A percentile compares a stretch with the other conserved stretches of the same genome.
These are phyloP conservation scores for Caretta caretta DNA, from an alignment of 2,113 vertebrate species.

Conservation along the genomic window DNA sequence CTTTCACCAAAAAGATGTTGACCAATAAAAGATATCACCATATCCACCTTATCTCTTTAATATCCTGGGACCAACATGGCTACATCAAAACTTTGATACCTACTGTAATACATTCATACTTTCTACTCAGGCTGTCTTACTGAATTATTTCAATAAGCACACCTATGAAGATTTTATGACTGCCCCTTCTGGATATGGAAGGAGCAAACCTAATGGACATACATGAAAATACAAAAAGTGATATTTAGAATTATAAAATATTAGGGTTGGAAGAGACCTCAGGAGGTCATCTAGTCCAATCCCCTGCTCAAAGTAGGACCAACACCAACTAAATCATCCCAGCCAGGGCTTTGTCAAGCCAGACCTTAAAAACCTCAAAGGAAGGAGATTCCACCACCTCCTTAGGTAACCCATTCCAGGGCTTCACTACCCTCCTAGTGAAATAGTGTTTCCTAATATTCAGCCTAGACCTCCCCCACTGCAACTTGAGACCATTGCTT, in stretches of 20 bases:
- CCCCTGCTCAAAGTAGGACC: no score
- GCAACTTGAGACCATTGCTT: no score
- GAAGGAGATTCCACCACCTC: no score
- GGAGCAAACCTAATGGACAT: neutral
- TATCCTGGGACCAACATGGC: neutral
- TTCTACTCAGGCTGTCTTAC: neutral
- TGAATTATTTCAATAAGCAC: constrained; percentile 33
- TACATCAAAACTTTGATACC: neutral
- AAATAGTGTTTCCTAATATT: no score
- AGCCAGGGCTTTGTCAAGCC: no score
- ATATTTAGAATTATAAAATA: neutral
- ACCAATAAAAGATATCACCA: neutral
- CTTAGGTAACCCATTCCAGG: no score
- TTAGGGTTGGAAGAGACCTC: no score
- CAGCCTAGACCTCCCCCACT: no score
- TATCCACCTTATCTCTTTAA: neutral
- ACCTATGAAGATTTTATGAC: constrained; percentile 54
- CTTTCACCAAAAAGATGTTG: neutral
- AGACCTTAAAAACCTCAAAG: no score
- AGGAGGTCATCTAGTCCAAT: no score
- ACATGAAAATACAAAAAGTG: neutral
- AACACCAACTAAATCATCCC: no score
- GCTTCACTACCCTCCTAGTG: no score
- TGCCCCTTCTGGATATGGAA: neutral
- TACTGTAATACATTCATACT: neutral